Conservation (phyloP, 1,140 invertebrate species). For the Schlechtendalia chinensis region DNA sequence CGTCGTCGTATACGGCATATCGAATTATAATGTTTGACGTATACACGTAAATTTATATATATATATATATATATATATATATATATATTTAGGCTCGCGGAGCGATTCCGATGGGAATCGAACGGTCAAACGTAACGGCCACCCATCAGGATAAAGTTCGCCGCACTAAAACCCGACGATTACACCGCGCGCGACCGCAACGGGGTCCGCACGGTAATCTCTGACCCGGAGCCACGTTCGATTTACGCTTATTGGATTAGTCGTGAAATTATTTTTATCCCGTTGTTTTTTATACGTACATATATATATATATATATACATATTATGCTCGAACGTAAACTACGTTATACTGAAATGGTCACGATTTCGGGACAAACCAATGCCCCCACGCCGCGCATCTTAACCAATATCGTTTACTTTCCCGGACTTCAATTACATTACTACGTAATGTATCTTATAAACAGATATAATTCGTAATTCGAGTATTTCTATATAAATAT, state of each 20-base stretch:
- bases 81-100: too few species aligned
- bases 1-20: too few species aligned
- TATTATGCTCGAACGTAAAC: neutral
- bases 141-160: conserved; percentile 42
- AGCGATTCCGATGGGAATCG: conserved; percentile 1
- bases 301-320: too few species aligned
- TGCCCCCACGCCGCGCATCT: neutral
- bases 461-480: too few species aligned
- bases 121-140: conserved; percentile 25
- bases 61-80: too few species aligned
- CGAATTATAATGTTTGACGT: too few species aligned
- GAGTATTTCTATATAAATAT: too few species aligned
- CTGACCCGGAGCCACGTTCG: conserved; percentile 9
- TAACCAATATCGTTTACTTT: conserved; percentile 14
- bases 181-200: conserved; percentile 22
- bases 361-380: conserved; percentile 29
- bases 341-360: conserved; percentile 22
- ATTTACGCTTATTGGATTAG: conserved; percentile 38
- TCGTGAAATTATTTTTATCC: conserved; percentile 27
- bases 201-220: conserved; percentile 17
- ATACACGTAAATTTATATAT: too few species aligned
- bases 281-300: too few species aligned
- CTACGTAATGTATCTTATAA: neutral
- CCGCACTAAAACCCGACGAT: conserved; percentile 39
- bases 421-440: conserved; percentile 5